phyloP scores from a whole-genome alignment of 2,888 invertebrate species.

The Heliconius ismenius region DNA sequence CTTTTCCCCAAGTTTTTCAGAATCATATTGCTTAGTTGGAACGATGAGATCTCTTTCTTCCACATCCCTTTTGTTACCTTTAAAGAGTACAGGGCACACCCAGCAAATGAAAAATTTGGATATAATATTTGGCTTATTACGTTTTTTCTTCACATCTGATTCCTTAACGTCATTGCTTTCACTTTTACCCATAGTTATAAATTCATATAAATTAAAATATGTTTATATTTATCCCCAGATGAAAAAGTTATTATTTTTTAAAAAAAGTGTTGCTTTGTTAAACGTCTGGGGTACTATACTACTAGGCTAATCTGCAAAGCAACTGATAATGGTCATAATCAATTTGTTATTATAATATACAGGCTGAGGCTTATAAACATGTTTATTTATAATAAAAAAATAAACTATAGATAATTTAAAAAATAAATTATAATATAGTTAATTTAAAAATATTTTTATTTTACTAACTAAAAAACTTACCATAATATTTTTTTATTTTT shows the following conservation, averaged over 20 bases:
- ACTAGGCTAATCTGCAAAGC: slow-evolving; percentile 28
- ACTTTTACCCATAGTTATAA: slow-evolving; percentile 21
- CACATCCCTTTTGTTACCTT: slow-evolving; percentile 82
- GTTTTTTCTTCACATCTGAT: slow-evolving; percentile 46
- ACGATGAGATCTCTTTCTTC: slow-evolving; percentile 84
- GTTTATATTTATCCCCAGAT: background rate
- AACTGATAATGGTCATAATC: slow-evolving; percentile 34
- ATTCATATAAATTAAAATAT: background rate
- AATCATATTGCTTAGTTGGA: slow-evolving; percentile 83
- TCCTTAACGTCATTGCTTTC: slow-evolving; percentile 39
- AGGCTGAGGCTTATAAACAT: slow-evolving; percentile 20
- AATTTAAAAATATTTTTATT: no score
- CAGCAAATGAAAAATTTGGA: slow-evolving; percentile 74
- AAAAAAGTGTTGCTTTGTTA: background rate
- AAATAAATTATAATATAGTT: background rate
- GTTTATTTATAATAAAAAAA: background rate
- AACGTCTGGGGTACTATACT: slow-evolving; percentile 25
- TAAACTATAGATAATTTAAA: background rate
- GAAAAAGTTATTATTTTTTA: background rate
- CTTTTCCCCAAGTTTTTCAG: slow-evolving; percentile 81
- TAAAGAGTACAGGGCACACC: slow-evolving; percentile 75
- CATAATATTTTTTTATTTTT: no score
- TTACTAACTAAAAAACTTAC: no score
- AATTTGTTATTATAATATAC: slow-evolving; percentile 29
- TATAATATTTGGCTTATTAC: slow-evolving; percentile 64